Evolutionary conservation across 2,888 invertebrate species (phyloP).

Genomic region (Elegia similella): DNA sequence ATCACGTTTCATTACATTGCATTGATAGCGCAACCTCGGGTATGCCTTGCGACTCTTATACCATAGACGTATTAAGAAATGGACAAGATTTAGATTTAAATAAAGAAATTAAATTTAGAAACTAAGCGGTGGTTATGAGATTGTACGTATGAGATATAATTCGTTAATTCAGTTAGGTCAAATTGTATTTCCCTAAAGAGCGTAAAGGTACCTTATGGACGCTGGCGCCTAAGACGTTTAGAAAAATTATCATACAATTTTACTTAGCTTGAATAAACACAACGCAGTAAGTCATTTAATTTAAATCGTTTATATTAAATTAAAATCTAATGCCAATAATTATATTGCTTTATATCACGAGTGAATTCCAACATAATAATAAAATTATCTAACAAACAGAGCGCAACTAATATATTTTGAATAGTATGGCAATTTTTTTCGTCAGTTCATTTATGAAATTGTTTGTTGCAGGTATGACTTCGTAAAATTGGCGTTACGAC

Average conservation of each 20-base stretch:
- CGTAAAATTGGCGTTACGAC: not conserved
- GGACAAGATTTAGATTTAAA: not conserved
- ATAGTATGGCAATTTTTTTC: slow-evolving; percentile 4
- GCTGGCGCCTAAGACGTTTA: too few species aligned
- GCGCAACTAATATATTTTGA: slow-evolving; percentile 2
- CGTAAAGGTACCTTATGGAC: too few species aligned
- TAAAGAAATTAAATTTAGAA: too few species aligned
- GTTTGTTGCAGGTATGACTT: slow-evolving; percentile 13
- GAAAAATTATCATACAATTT: too few species aligned
- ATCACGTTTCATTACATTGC: not conserved
- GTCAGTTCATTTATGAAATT: slow-evolving; percentile 6
- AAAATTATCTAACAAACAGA: not conserved
- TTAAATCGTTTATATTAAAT: not conserved
- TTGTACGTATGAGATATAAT: too few species aligned
- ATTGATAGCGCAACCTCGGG: slow-evolving; percentile 1
- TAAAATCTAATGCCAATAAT: too few species aligned
- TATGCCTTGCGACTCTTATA: not conserved
- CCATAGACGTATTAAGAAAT: not conserved
- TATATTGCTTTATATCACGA: too few species aligned
- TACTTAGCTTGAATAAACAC: too few species aligned
- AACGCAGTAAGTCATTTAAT: too few species aligned
- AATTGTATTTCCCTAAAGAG: too few species aligned
- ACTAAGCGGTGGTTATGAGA: too few species aligned
- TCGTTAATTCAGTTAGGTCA: too few species aligned
- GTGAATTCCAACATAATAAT: slow-evolving; percentile 1